phyloP scores from a whole-genome alignment of 2,113 vertebrate species.

The Porphyrio hochstetteri region DNA sequence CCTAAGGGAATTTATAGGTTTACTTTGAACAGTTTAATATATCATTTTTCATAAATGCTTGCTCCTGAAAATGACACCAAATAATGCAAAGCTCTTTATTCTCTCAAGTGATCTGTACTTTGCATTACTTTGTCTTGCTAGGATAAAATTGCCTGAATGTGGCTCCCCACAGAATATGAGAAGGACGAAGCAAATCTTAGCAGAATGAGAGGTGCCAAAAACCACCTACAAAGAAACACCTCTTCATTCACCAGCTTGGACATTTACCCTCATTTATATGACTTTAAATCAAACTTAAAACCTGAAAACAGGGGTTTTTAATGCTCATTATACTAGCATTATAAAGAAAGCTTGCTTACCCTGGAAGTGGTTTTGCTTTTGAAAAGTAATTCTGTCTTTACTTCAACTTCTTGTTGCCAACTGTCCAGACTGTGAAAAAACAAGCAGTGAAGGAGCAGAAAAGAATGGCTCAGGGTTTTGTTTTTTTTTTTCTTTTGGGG shows the following conservation, averaged over 20 bases:
- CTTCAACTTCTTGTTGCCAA: background rate
- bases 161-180: background rate
- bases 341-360: background rate
- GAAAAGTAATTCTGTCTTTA: background rate
- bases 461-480: background rate
- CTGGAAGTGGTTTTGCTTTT: background rate
- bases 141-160: background rate
- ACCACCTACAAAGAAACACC: background rate
- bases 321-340: background rate
- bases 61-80: background rate
- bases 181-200: background rate
- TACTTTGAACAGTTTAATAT: background rate
- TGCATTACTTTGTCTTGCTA: background rate
- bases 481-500: background rate
- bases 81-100: background rate
- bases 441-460: background rate
- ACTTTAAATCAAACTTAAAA: background rate
- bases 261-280: background rate
- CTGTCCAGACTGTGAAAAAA: background rate
- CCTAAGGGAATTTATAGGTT: background rate
- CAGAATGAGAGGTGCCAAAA: background rate
- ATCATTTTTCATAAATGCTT: background rate
- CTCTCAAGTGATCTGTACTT: background rate
- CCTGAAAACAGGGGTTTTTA: background rate
- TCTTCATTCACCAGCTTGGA: background rate